These are phyloP conservation scores for Clarias batrachus DNA, from an alignment of 2,113 vertebrate species.

Conservation along the genomic window DNA sequence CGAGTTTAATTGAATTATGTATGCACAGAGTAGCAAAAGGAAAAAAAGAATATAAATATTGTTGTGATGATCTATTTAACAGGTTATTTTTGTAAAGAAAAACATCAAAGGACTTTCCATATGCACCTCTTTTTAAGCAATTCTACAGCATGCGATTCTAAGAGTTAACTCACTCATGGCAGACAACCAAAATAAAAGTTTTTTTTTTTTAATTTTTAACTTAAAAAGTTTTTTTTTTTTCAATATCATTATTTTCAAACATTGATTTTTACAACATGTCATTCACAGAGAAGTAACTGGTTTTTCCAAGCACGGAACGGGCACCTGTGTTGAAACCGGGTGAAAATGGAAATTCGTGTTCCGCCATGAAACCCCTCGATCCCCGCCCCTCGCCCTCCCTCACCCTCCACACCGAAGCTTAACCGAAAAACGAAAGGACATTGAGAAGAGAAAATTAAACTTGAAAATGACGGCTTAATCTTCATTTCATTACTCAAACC, in stretches of 20 bases:
- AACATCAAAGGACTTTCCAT: conserved; percentile 94
- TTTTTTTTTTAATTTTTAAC: conserved; percentile 87
- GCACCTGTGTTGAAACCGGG: conserved; percentile 80
- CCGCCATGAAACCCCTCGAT: conserved; percentile 27
- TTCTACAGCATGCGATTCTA: conserved; percentile 99
- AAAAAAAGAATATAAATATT: conserved; percentile 77
- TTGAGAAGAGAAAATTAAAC: conserved; percentile 55
- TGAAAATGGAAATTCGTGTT: conserved; percentile 62
- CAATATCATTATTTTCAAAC: conserved; percentile 99
- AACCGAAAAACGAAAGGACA: conserved; percentile 59
- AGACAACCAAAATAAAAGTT: conserved; percentile 85
- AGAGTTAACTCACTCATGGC: conserved; percentile 98
- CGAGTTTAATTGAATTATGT: conserved; percentile 77
- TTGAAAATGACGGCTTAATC: conserved; percentile 72
- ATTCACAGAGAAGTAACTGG: conserved; percentile 94
- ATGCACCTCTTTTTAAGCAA: conserved; percentile 93
- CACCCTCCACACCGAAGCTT: conserved; percentile 54
- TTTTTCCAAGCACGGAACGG: conserved; percentile 89
- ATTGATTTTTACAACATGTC: conserved; percentile 99
- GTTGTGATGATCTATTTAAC: conserved; percentile 85
- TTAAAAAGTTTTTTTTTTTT: conserved; percentile 90
- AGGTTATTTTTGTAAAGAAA: conserved; percentile 94
- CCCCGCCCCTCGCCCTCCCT: conserved; percentile 27
- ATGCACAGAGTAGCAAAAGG: conserved; percentile 86
- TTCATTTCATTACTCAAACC: conserved; percentile 77